Base-by-base conservation (phyloP, 1,140 invertebrate genomes). In the Pogonomyrmex californicus region DNA sequence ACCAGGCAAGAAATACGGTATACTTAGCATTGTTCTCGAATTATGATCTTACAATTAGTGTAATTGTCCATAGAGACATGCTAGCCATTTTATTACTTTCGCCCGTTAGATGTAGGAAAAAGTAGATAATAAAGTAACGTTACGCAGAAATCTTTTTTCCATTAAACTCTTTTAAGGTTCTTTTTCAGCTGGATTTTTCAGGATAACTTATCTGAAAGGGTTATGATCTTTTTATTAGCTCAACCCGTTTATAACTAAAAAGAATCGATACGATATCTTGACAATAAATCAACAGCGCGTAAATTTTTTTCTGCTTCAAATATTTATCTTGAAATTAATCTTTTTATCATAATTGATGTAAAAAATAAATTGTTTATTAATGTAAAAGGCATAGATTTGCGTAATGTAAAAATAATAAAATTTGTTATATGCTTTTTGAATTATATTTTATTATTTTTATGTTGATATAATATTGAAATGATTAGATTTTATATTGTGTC, bases 1-100 rank as follows among this genome's bases (percentile, higher is more conserved):
- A 82, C 68, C 38, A n/a, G 76, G 54, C 66, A 90, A 87, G 66
- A 86, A 38, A 60, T 44, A 47, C 78, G 89, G 71, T 86, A 68
- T 62, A 68, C 65, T 68, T 62, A 60, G 83, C 75, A 85, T 85
- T 79, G 63, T 88, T 86, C 56, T 68, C 70, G 65, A 79, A 79
- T 78, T 78, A 78, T 33, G 23, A 36, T 14, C 36, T 54, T 30
- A 23, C 23, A 23, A 23, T 23, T 23, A 23, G 12, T 17, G 47
- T 56, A 68, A 79, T 79, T 36, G 9, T 66, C 51, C 14, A 14
- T 44, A 12, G 23, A 63, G 75, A 41, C 14, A 47, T 79, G 76
- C 33, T 54, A 7, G 36, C 47, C 12, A 68, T 79, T 79, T 68
- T 68, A 79, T 56, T 63, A 63, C 17, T 51, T 44, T 66, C n/a